phyloP scores from a whole-genome alignment of 2,797 vertebrate species.

The Catamblyrhynchus diadema region DNA sequence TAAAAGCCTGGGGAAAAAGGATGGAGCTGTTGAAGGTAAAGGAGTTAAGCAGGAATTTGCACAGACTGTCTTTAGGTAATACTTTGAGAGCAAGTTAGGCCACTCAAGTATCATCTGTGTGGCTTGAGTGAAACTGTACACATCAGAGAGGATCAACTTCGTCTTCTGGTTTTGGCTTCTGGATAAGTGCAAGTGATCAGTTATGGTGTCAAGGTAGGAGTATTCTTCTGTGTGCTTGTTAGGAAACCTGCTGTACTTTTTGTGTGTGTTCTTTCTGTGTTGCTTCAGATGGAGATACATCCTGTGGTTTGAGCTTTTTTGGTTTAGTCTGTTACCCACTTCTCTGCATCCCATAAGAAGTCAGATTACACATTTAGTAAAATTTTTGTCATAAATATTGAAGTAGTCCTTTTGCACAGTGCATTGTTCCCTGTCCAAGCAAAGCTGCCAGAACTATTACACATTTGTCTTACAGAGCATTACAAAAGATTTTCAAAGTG shows the following conservation, averaged over 20 bases:
- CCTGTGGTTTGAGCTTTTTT: neutral
- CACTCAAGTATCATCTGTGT: neutral
- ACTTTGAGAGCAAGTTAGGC: neutral
- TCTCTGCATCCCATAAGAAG: neutral
- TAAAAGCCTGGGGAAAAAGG: neutral
- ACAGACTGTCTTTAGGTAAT: neutral
- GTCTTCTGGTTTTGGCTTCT: neutral
- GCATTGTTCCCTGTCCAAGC: neutral
- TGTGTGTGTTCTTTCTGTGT: neutral
- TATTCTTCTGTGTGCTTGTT: neutral
- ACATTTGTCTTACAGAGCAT: neutral
- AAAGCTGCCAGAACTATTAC: neutral
- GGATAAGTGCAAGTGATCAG: neutral
- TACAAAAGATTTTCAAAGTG: neutral
- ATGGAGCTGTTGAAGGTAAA: neutral
- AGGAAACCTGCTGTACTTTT: neutral
- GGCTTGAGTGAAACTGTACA: neutral
- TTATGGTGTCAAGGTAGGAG: neutral
- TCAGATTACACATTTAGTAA: neutral
- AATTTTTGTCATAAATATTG: neutral
- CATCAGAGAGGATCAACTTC: neutral
- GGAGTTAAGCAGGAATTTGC: neutral
- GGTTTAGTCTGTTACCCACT: neutral
- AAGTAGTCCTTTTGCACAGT: neutral
- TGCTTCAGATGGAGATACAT: neutral